These are phyloP conservation scores for Campoplex nolae DNA, from an alignment of 2,888 invertebrate genomes.

Conservation along the genomic window DNA sequence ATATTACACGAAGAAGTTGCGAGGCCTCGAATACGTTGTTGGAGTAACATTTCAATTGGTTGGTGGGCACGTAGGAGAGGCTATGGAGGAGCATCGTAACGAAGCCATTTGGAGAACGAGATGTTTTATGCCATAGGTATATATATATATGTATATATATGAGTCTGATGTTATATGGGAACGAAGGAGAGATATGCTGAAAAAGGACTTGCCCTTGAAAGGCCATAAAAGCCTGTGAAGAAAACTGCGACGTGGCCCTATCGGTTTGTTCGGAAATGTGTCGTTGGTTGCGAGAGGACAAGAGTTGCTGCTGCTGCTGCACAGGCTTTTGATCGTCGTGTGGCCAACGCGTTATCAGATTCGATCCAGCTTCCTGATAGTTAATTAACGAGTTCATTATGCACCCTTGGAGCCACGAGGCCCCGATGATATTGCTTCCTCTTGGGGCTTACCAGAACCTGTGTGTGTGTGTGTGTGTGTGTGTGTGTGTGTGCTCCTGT, in stretches of 20 bases:
- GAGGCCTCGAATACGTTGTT: constrained; percentile 28
- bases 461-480: constrained; percentile 36
- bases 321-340: constrained; percentile 79
- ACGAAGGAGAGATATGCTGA: constrained; percentile 17
- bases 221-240: constrained; percentile 12
- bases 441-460: constrained; percentile 44
- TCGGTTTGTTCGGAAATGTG: constrained; percentile 65
- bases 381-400: constrained; percentile 85
- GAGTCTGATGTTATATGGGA: constrained; percentile 23
- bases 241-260: constrained; percentile 35
- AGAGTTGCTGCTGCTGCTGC: constrained; percentile 41
- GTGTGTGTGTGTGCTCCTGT: constrained; percentile 32
- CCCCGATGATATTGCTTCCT: constrained; percentile 51
- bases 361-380: constrained; percentile 84
- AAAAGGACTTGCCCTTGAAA: constrained; percentile 4
- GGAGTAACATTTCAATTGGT: constrained; percentile 14
- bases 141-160: not conserved
- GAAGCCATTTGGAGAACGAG: constrained; percentile 22
- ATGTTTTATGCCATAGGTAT: constrained; percentile 34
- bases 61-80: not conserved
- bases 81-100: constrained; percentile 1
- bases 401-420: constrained; percentile 80
- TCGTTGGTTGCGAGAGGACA: constrained; percentile 68
- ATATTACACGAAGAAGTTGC: constrained; percentile 12
- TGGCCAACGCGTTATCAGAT: constrained; percentile 83